A percentile compares a stretch with the other conserved stretches of the same genome.
phyloP scores from a whole-genome alignment of 2,888 invertebrate species.

The Ichneumoninae sp. region DNA sequence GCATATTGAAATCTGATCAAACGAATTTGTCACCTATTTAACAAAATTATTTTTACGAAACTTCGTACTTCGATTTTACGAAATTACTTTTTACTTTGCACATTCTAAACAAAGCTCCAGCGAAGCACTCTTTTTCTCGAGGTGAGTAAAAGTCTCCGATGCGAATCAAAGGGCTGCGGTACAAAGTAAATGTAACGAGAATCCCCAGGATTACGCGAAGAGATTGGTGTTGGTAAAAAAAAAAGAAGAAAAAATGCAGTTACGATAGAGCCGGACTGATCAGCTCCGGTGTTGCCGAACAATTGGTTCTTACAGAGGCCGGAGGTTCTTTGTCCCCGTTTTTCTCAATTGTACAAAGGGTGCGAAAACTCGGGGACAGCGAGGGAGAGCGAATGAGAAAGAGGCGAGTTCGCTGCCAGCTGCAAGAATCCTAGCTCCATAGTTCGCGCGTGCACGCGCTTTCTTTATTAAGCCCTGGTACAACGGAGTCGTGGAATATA shows the following conservation, averaged over 20 bases:
- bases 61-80: too few relatives aligned
- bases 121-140: background rate
- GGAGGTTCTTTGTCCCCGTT: slow-evolving; percentile 57
- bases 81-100: too few relatives aligned
- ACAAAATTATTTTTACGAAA: too few relatives aligned
- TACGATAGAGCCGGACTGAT: slow-evolving; percentile 1
- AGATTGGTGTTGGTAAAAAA: background rate
- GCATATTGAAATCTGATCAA: too few relatives aligned
- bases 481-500: slow-evolving; percentile 5
- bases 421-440: slow-evolving; percentile 37
- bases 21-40: too few relatives aligned
- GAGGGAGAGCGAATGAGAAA: slow-evolving; percentile 17
- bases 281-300: slow-evolving; percentile 43
- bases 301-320: slow-evolving; percentile 44
- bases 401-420: slow-evolving; percentile 45
- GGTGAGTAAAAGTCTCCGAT: background rate
- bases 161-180: background rate
- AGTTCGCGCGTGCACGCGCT: slow-evolving; percentile 29
- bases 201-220: background rate
- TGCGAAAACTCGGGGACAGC: slow-evolving; percentile 56
- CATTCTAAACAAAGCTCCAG: too few relatives aligned
- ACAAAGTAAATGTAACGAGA: background rate
- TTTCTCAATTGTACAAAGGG: slow-evolving; percentile 51
- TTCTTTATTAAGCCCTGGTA: slow-evolving; percentile 34
- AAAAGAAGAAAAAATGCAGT: background rate